phyloP scores from a whole-genome alignment of 2,888 invertebrate species.

The Hylaea fasciaria region DNA sequence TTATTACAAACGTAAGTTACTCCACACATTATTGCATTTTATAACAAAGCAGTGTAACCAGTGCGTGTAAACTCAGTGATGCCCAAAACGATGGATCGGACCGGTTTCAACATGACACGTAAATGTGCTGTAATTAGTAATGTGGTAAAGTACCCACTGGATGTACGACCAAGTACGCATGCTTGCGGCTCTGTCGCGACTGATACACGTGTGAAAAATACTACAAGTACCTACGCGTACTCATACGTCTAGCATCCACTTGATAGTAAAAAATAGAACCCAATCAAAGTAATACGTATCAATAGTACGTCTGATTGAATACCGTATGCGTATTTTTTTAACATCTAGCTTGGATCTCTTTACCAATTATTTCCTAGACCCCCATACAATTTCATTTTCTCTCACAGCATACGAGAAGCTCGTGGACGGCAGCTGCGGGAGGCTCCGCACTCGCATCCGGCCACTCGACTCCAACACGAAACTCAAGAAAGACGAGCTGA shows the following conservation, averaged over 20 bases:
- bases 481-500: constrained; percentile 68
- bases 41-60: constrained; percentile 42
- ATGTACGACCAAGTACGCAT: no score
- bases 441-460: constrained; percentile 73
- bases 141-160: constrained; percentile 19
- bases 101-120: constrained; percentile 37
- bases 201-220: no score
- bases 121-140: constrained; percentile 25
- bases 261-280: no score
- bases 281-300: no score
- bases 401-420: constrained; percentile 75
- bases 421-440: constrained; percentile 73
- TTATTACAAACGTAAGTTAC: constrained; percentile 31
- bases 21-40: constrained; percentile 34
- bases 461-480: constrained; percentile 65
- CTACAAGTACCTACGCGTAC: background rate
- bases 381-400: background rate
- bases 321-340: no score
- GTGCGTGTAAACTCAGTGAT: constrained; percentile 49
- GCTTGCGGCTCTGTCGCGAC: no score
- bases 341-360: no score
- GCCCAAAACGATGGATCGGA: constrained; percentile 29
- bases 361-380: no score
- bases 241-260: background rate
- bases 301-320: no score